Percentiles rank a stretch among this genome's conserved stretches.
Conservation (phyloP, 2,797 vertebrate species). For the Anguilla obscura region DNA sequence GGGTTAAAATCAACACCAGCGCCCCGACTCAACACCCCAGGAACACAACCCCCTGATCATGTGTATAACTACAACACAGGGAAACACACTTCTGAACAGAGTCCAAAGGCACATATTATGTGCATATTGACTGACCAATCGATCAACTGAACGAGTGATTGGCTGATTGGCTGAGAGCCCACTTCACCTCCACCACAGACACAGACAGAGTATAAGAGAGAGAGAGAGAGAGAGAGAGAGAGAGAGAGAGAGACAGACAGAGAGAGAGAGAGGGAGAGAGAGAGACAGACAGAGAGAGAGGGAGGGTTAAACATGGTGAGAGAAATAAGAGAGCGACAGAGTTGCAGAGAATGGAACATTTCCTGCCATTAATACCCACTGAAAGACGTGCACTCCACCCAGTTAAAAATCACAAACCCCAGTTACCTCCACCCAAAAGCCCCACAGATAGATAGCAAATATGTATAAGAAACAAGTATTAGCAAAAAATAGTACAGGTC, state of each 20-base stretch:
- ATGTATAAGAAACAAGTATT: background rate
- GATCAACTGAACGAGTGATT: no score
- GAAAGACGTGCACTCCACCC: background rate
- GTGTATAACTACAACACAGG: background rate
- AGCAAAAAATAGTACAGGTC: background rate
- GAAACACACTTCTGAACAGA: background rate
- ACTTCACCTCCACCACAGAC: background rate
- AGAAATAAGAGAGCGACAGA: background rate
- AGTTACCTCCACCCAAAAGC: background rate
- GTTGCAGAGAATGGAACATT: background rate
- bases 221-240: background rate
- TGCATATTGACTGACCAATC: no score
- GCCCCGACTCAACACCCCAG: background rate
- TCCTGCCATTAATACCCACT: conserved; percentile 14
- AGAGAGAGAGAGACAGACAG: background rate
- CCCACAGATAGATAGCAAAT: background rate
- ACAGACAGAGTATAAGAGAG: no score
- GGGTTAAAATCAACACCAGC: background rate
- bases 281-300: background rate
- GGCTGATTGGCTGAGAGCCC: background rate
- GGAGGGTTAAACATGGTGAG: background rate
- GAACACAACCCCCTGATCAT: background rate
- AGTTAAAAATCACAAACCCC: background rate
- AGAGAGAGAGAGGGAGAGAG: background rate
- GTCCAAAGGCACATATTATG: background rate